Evolutionary conservation across 2,797 vertebrate genomes (phyloP).

Genomic region (Sebastes hubbsi): DNA sequence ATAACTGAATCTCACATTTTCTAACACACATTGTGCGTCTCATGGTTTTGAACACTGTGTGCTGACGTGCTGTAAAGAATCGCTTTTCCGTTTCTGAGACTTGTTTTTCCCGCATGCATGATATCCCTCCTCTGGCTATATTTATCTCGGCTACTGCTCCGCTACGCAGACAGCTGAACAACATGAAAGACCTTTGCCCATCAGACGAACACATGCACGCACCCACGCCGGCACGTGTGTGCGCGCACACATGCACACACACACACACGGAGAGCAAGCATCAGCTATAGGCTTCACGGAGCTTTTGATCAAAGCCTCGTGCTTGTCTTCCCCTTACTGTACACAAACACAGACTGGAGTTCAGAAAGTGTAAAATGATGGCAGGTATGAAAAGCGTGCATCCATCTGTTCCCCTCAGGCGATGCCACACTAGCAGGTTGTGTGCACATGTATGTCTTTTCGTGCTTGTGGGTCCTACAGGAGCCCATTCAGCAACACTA

Average conservation of each 20-base stretch:
- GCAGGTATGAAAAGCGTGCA: not conserved
- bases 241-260: not conserved
- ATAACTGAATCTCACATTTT: not conserved
- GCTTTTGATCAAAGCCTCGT: slow-evolving; percentile 42
- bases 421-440: not conserved
- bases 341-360: not conserved
- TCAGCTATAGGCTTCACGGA: not conserved
- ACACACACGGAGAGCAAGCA: not conserved
- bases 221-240: slow-evolving; percentile 14
- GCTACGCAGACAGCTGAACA: slow-evolving; percentile 41
- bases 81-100: not conserved
- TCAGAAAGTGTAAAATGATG: not conserved
- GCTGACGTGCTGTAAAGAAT: not conserved
- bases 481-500: slow-evolving; percentile 55
- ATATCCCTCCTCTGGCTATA: slow-evolving; percentile 12
- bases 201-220: slow-evolving; percentile 30
- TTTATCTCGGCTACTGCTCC: slow-evolving; percentile 15
- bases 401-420: slow-evolving; percentile 8
- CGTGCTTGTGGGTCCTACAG: slow-evolving; percentile 10
- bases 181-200: slow-evolving; percentile 41
- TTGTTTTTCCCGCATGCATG: not conserved
- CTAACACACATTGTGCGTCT: not conserved
- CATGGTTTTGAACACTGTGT: not conserved
- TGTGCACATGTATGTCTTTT: not conserved
- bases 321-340: not conserved